Evolutionary conservation across 2,888 invertebrate genomes (phyloP), one percentile per base, ranked within the genome.

Genomic region (Mesorhabditis spiculigera): DNA sequence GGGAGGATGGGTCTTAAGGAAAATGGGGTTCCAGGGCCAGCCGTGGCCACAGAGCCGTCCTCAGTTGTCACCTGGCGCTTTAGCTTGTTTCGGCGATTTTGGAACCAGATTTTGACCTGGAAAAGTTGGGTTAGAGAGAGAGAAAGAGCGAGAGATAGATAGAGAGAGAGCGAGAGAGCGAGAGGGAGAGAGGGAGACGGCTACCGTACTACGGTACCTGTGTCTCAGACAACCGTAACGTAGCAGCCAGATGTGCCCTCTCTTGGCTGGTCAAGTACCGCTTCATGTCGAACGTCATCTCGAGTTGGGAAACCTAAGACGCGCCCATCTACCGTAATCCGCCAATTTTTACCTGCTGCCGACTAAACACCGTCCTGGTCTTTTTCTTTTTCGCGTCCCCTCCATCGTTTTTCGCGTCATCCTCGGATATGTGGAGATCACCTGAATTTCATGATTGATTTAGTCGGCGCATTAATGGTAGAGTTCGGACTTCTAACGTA

Each of bases 101-200:
- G 83, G 68, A 82, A 83, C 83, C 83, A 83, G 45, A 83, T 83
- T 68, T 83, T 83, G n/a, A 83, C 82, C 77, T 82, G 72, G 71
- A 73, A 68, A 28, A n/a, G 58, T 1, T 10, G 58, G n/a, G n/a
- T 50, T 50, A 5, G n/a, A 10, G 28, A 63, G 16, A 28, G 28
- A 1, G 28, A 28, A 3, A 28, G 28, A 28, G 28, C 1, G 28
- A 28, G 28, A 28, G 28, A 28, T 1, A 28, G 28, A 28, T 1
- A 28, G 28, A 28, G 28, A 28, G 28, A 28, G 28, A 28, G 28
- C 1, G 28, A 28, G 28, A 28, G 28, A 28, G 28, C 1, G 28
- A 28, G 28, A 28, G 28, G 3, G 28, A 28, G 28, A 28, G 28
- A 28, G 28, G 3, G 28, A 28, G 28, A 28, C 1, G 3, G 43